Base-by-base conservation (phyloP, 1,140 invertebrate genomes). In the Trachymyrmex cornetzi region DNA sequence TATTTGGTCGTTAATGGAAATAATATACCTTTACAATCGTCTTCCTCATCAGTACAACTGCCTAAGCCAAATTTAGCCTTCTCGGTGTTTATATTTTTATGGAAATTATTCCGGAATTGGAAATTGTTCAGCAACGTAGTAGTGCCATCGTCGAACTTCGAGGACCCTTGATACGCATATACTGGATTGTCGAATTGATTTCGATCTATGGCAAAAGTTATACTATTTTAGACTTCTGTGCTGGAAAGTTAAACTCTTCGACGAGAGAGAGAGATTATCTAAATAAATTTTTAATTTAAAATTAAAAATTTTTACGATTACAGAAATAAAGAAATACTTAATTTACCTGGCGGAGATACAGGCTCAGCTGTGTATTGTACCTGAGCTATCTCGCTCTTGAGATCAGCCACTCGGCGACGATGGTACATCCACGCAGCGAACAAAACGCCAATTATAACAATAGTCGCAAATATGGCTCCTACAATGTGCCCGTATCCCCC, bases 161-260 rank as follows among this genome's bases (percentile, higher is more conserved):
- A 94, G 34, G 95, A 95, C 24, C 95, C 95, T 95, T 97, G 97
- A 95, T 97, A 98, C 0, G 98, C 97, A 94, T 99, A 99, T 2
- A 98, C 98, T 0, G 98, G 98, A 96, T 99, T 99, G 94, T 99
- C 98, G 94, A 99, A 99, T 95, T 99, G 98, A 93, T 98, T 98
- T 88, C 97, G 97, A 93, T 98, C 98, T 97, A 93, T 80, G 24
- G 0, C 5, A 27, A 57, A 84, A 79, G 4, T 48, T 16, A 80
- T 22, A 22, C 22, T 16, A 53, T 7, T 74, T 48, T 72, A 14
- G 24, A 22, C 0, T 34, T 85, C 1, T 22, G 22, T 7, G 6
- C 2, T 44, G 16, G 27, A 61, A 14, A 14, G 24, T 53, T 16
- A 24, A 67, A 3, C 0, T 55, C 24, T 44, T 75, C 0, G 3